Conservation (phyloP, 2,113 vertebrate genomes). For the Daphoenositta chrysoptera region DNA sequence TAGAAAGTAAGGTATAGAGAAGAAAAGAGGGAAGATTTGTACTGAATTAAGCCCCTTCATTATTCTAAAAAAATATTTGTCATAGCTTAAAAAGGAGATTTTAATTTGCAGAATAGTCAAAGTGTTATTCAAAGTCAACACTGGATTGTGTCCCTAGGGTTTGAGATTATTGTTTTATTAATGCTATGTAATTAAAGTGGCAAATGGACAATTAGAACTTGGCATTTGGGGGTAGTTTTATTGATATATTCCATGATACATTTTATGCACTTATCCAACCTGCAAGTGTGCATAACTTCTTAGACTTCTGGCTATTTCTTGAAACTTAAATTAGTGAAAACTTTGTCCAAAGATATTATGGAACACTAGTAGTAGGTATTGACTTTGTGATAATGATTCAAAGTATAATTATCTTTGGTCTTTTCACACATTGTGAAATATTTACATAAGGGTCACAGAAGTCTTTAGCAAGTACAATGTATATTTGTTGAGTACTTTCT, state of each 20-base stretch:
- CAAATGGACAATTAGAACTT: neutral
- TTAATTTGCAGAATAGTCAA: conserved; percentile 3
- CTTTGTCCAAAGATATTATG: neutral
- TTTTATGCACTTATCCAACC: neutral
- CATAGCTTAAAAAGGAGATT: conserved; percentile 15
- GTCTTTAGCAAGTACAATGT: neutral
- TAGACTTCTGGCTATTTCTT: neutral
- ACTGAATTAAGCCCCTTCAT: neutral
- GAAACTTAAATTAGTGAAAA: neutral
- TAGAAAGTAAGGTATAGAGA: neutral
- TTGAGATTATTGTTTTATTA: conserved; percentile 28
- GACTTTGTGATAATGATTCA: neutral
- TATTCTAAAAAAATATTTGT: conserved; percentile 32
- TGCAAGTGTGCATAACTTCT: neutral
- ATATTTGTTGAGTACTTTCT: neutral
- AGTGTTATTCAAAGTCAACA: conserved; percentile 9
- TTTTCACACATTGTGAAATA: neutral
- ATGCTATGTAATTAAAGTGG: conserved; percentile 15
- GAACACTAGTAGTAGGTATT: neutral
- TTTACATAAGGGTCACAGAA: neutral
- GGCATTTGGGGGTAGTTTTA: neutral
- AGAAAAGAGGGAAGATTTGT: neutral
- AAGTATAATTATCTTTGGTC: neutral
- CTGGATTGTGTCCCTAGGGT: neutral
- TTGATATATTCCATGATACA: neutral